Conservation (phyloP, 2,888 invertebrate genomes). For the Plemyria rubiginata region DNA sequence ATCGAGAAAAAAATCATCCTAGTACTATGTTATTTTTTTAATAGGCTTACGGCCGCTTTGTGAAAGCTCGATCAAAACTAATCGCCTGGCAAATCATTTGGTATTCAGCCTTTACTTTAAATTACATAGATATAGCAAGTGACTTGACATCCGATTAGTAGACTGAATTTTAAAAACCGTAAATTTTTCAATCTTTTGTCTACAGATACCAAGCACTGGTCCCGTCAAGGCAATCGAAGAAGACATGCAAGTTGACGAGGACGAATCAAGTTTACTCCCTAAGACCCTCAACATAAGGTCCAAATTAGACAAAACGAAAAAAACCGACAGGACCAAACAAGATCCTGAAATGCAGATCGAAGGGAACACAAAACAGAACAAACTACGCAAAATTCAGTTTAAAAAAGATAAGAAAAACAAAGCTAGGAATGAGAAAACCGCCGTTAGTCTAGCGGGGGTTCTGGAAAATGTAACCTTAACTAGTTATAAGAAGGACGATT, state of each 20-base stretch:
- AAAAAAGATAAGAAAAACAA: conserved; percentile 87
- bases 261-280: conserved; percentile 70
- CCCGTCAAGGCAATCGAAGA: conserved; percentile 82
- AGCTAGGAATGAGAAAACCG: conserved; percentile 84
- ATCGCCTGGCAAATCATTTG: too few relatives aligned
- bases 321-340: conserved; percentile 68
- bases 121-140: too few relatives aligned
- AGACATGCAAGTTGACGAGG: conserved; percentile 84
- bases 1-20: too few relatives aligned
- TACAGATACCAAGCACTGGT: conserved; percentile 86
- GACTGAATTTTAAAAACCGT: not conserved
- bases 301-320: conserved; percentile 65
- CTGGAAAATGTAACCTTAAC: conserved; percentile 86
- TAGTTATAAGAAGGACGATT: conserved; percentile 78
- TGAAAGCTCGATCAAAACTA: too few relatives aligned
- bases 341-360: conserved; percentile 89
- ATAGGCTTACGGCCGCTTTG: too few relatives aligned
- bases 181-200: conserved; percentile 47
- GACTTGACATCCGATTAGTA: not conserved
- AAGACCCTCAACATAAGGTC: conserved; percentile 70
- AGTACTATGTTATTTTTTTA: too few relatives aligned
- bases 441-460: conserved; percentile 86
- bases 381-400: conserved; percentile 81
- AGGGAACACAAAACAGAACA: conserved; percentile 85
- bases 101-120: too few relatives aligned